These are phyloP conservation scores for Ennomos quercinarius DNA, from an alignment of 2,888 invertebrate genomes.

Conservation along the genomic window DNA sequence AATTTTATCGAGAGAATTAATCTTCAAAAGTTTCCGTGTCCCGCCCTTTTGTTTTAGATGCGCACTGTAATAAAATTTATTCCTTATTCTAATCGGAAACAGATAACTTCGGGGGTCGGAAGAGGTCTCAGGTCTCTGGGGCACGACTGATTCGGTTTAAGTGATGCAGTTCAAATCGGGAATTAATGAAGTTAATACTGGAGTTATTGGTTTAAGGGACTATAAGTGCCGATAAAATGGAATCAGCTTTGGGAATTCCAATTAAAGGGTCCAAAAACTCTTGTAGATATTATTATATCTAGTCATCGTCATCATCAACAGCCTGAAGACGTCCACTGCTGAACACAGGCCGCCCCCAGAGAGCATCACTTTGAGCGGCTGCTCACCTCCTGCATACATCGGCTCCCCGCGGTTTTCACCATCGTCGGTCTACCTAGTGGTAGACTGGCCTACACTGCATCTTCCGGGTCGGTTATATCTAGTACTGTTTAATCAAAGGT, in stretches of 20 bases:
- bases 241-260: conserved; percentile 13
- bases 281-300: too few species aligned
- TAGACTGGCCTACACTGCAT: too few species aligned
- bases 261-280: not conserved
- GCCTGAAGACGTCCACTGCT: too few species aligned
- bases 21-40: conserved; percentile 73
- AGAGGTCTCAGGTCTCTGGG: conserved; percentile 52
- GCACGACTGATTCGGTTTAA: conserved; percentile 49
- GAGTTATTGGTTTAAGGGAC: conserved; percentile 42
- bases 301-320: too few species aligned
- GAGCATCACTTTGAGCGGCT: too few species aligned
- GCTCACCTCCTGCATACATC: too few species aligned
- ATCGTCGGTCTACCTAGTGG: too few species aligned
- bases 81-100: conserved; percentile 70
- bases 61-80: conserved; percentile 74
- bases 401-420: too few species aligned
- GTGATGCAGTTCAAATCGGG: conserved; percentile 47
- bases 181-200: conserved; percentile 50
- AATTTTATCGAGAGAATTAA: conserved; percentile 84
- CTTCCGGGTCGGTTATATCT: too few species aligned
- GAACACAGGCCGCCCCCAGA: too few species aligned
- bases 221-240: conserved; percentile 28
- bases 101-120: conserved; percentile 61
- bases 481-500: too few species aligned
- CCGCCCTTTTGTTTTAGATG: conserved; percentile 75